Percentiles rank a stretch among this genome's conserved stretches.
Conservation (phyloP, 2,888 invertebrate species). For the Ferdinandea cuprea region DNA sequence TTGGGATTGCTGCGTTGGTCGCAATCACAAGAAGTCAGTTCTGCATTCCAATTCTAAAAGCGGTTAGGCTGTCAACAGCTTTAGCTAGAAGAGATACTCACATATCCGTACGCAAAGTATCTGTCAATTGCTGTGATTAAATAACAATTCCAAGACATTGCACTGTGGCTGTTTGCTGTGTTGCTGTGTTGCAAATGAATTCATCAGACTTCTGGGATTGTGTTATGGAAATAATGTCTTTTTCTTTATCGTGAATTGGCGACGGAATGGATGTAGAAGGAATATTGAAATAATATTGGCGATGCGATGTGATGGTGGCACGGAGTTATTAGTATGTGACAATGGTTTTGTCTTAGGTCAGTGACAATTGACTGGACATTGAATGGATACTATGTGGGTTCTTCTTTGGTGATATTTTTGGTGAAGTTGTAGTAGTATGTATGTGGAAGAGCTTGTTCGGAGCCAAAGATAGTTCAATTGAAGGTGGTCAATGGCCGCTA, state of each 20-base stretch:
- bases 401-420: constrained; percentile 20
- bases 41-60: constrained; percentile 36
- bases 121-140: constrained; percentile 35
- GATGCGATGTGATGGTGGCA: constrained; percentile 16
- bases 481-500: constrained; percentile 44
- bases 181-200: constrained; percentile 49
- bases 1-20: too few species aligned
- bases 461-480: constrained; percentile 25
- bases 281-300: constrained; percentile 49
- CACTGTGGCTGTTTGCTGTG: constrained; percentile 14
- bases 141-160: constrained; percentile 26
- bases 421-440: too few species aligned
- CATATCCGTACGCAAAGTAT: constrained; percentile 5
- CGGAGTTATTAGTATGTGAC: constrained; percentile 46
- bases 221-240: constrained; percentile 47
- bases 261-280: constrained; percentile 38
- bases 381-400: constrained; percentile 39
- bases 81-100: constrained; percentile 8
- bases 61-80: constrained; percentile 31
- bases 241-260: constrained; percentile 46
- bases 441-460: neutral
- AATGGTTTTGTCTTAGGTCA: constrained; percentile 55
- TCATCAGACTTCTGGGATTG: constrained; percentile 29
- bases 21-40: constrained; percentile 25
- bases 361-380: constrained; percentile 56